These are phyloP conservation scores for Hypomecis atomaria DNA, from an alignment of 2,888 invertebrate species.

Conservation along the genomic window DNA sequence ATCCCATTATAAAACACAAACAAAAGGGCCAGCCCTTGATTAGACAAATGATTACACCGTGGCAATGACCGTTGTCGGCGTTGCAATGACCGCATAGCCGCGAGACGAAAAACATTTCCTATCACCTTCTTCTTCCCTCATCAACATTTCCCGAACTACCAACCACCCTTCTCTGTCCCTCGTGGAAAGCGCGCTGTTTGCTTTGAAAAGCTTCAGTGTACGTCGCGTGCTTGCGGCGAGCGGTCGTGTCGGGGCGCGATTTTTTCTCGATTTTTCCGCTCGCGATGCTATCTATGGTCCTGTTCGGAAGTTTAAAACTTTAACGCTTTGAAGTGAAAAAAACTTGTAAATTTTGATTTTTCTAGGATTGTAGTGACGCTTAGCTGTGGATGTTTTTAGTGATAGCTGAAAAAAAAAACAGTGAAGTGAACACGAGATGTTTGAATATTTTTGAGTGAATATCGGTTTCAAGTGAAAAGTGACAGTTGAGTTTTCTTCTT, in stretches of 20 bases:
- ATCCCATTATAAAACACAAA: conserved; percentile 41
- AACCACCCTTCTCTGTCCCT: conserved; percentile 56
- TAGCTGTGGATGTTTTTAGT: conserved; percentile 11
- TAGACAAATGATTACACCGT: conserved; percentile 66
- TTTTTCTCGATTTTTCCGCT: conserved; percentile 48
- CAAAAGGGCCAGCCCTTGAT: conserved; percentile 49
- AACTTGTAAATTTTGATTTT: too few species aligned
- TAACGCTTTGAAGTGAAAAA: conserved; percentile 15
- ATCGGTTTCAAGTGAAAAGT: conserved; percentile 10
- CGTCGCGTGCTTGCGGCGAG: conserved; percentile 65
- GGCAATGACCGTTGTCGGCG: conserved; percentile 78
- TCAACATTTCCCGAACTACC: conserved; percentile 50
- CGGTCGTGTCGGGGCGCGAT: conserved; percentile 53
- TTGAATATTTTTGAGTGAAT: conserved; percentile 17
- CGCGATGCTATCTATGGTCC: conserved; percentile 49
- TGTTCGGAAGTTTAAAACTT: conserved; percentile 56
- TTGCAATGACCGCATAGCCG: conserved; percentile 79
- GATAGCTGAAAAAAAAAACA: conserved; percentile 14
- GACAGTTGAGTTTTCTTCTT: conserved; percentile 7
- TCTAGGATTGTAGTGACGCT: not conserved
- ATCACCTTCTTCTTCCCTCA: conserved; percentile 57
- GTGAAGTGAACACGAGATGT: conserved; percentile 22
- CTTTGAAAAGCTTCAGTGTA: conserved; percentile 65
- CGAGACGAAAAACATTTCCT: conserved; percentile 74
- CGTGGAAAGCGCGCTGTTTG: conserved; percentile 74